Evolutionary conservation across 1,140 invertebrate genomes (phyloP).

Genomic region (Daktulosphaira vitifoliae): DNA sequence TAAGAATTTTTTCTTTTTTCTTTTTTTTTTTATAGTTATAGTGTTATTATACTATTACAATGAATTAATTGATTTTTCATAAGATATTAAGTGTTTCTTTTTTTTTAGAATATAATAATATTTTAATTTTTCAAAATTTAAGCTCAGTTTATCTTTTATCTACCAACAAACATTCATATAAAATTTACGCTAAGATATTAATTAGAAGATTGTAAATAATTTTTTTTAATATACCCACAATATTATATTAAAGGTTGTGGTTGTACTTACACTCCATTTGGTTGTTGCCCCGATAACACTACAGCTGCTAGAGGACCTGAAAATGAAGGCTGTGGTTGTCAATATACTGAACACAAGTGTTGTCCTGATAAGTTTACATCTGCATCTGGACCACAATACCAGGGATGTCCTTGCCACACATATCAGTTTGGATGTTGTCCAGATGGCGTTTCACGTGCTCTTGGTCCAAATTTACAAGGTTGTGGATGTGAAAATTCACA

Average conservation of each 20-base stretch:
- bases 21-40: background rate
- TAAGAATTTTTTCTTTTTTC: background rate
- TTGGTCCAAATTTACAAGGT: slow-evolving; percentile 61
- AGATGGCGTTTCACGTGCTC: slow-evolving; percentile 76
- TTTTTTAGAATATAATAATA: too few species aligned
- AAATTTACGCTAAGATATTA: too few species aligned
- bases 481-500: slow-evolving; percentile 72
- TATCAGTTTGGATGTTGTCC: slow-evolving; percentile 69
- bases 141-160: too few species aligned
- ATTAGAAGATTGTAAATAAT: too few species aligned
- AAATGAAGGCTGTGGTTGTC: slow-evolving; percentile 67
- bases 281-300: slow-evolving; percentile 83
- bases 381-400: slow-evolving; percentile 70
- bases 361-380: slow-evolving; percentile 71
- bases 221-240: too few species aligned
- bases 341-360: slow-evolving; percentile 72
- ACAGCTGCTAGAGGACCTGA: slow-evolving; percentile 67
- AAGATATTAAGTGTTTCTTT: too few species aligned
- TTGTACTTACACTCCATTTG: slow-evolving; percentile 69
- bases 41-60: slow-evolving; percentile 63
- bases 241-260: slow-evolving; percentile 60
- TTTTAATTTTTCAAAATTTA: too few species aligned
- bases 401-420: slow-evolving; percentile 58
- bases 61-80: too few species aligned
- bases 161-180: too few species aligned